Evolutionary conservation across 2,888 invertebrate species (phyloP), one percentile per base, ranked within the genome.

Genomic region (Drosophila meridionalis): DNA sequence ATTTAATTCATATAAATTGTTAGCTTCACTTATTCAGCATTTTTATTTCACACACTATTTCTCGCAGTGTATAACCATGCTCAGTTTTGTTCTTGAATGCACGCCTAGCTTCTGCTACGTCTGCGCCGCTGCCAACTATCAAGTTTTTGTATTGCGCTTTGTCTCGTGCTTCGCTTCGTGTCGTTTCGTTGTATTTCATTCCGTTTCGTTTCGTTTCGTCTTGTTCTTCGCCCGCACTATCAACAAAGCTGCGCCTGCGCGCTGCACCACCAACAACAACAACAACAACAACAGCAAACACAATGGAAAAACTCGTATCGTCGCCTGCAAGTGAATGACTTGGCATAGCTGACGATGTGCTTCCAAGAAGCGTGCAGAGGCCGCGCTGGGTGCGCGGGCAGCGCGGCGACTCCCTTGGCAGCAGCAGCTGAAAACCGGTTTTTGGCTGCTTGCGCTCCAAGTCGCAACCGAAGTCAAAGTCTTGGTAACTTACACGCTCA

Each of bases 311-410:
- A 78, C 85, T 78, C 68, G 85, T 81, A 89, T 90, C 85, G 87
- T 90, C 85, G 87, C 84, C 65, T 87, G 85, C 85, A 85, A 90
- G 85, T 85, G 85, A 85, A 85, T 85, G 85, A 85, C 90, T 85
- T 74, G 90, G 78, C 87, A 69, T 62, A 69, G 78, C 68, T 69
- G 82, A 66, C 77, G 81, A 83, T 80, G 89, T 79, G 89, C 87
- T 84, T 84, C 85, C 90, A 84, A 90, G 90, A 85, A 85, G 90
- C 76, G 56, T 71, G 63, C 67, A 82, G 55, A 20, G 20, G 20
- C 20, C 20, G 8, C 14, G 42, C 7, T 45, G 36, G 58, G 20
- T 30, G 30, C 34, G 53, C 50, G 58, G 62, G 30, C 8, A n/a
- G 48, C 8, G 53, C 36, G 53, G 28, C 20, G 20, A n/a, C 8